Conservation (phyloP, 2,888 invertebrate genomes). For the Nephrotoma flavescens region DNA sequence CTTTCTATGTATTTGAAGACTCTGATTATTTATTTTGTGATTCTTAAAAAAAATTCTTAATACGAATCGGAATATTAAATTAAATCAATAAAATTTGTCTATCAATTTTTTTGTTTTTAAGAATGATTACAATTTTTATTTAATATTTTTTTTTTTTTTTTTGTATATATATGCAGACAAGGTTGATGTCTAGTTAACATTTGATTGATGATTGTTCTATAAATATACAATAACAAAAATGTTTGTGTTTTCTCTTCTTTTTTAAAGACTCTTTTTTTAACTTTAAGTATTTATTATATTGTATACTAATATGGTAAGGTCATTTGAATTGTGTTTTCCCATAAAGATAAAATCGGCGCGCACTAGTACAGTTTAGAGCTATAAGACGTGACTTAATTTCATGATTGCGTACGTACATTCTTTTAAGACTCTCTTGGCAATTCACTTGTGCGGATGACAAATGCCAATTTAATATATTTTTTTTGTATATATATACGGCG, state of each 20-base stretch:
- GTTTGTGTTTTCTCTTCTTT: neutral
- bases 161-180: neutral
- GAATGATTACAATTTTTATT: neutral
- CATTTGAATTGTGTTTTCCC: neutral
- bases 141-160: neutral
- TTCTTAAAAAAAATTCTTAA: neutral
- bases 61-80: neutral
- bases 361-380: neutral
- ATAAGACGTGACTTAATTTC: neutral
- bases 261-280: neutral
- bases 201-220: neutral
- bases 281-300: neutral
- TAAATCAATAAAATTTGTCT: neutral
- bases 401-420: neutral
- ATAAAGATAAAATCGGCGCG: neutral
- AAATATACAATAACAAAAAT: neutral
- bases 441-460: neutral
- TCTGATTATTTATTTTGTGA: neutral
- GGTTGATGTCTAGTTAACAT: neutral
- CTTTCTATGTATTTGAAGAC: neutral
- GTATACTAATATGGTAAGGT: neutral
- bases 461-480: neutral
- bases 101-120: neutral
- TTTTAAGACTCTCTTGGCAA: neutral
- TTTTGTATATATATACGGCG: neutral